Percentiles rank a stretch among this genome's conserved stretches.
Conservation (phyloP, 2,888 invertebrate genomes). For the Belgica antarctica region DNA sequence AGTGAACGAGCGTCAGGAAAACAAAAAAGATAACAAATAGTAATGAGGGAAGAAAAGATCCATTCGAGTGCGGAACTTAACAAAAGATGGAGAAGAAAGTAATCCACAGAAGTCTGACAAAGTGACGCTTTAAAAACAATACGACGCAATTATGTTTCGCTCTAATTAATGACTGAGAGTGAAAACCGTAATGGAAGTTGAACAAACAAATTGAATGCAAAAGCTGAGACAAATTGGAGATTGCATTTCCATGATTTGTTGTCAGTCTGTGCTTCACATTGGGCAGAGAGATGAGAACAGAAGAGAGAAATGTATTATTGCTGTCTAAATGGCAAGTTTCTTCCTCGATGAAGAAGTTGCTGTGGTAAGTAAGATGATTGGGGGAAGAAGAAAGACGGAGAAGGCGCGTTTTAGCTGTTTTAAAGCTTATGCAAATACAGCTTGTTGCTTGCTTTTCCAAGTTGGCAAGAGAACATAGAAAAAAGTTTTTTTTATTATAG, state of each 20-base stretch:
- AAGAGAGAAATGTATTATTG: not conserved
- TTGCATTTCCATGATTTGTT: slow-evolving; percentile 8
- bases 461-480: not conserved
- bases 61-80: too few relatives aligned
- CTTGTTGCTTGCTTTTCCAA: slow-evolving; percentile 7
- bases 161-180: not conserved
- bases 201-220: slow-evolving; percentile 3
- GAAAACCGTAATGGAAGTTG: not conserved
- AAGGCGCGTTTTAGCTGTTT: not conserved
- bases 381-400: not conserved
- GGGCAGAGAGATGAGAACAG: not conserved
- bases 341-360: not conserved
- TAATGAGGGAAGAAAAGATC: too few relatives aligned
- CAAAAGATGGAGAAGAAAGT: not conserved
- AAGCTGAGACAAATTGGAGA: not conserved
- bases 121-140: too few relatives aligned
- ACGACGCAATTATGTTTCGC: too few relatives aligned
- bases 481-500: not conserved
- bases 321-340: not conserved
- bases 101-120: too few relatives aligned
- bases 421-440: not conserved
- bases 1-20: too few relatives aligned
- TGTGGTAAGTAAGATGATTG: not conserved
- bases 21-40: too few relatives aligned
- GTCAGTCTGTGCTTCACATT: not conserved